These are phyloP conservation scores for Andrena marginata DNA, from an alignment of 2,888 invertebrate species.

Conservation along the genomic window DNA sequence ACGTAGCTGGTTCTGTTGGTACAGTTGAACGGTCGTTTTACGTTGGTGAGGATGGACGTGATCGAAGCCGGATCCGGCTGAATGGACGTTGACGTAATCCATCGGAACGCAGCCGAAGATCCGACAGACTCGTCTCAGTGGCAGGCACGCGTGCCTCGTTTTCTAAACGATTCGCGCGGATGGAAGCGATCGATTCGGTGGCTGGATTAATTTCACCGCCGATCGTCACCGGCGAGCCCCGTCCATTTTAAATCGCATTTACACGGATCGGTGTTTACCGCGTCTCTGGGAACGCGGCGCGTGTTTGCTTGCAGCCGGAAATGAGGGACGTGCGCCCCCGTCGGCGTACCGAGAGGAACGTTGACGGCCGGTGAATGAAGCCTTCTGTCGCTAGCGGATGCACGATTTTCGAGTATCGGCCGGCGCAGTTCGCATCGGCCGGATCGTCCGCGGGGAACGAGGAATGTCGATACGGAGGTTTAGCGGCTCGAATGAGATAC, in stretches of 20 bases:
- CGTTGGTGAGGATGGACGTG: not conserved
- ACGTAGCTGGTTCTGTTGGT: not conserved
- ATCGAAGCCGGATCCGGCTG: constrained; percentile 1
- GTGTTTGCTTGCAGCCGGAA: constrained; percentile 32
- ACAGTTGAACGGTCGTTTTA: not conserved
- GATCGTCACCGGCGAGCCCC: not conserved
- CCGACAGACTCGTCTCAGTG: not conserved
- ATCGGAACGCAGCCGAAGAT: constrained; percentile 24
- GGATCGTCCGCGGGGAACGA: not conserved
- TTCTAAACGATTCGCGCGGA: constrained; percentile 6
- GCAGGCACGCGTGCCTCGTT: constrained; percentile 25
- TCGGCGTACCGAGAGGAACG: constrained; percentile 27
- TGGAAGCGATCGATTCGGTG: not conserved
- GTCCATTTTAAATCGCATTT: constrained; percentile 13
- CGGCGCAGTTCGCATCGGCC: not conserved
- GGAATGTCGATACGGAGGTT: not conserved
- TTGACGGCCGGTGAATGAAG: constrained; percentile 17
- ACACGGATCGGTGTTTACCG: constrained; percentile 8
- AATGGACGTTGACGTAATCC: constrained; percentile 18
- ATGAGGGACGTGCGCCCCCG: constrained; percentile 36
- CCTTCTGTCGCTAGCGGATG: constrained; percentile 31
- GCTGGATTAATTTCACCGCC: constrained; percentile 11
- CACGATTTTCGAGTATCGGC: constrained; percentile 39
- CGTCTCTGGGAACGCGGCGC: constrained; percentile 40
- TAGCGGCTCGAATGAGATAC: not conserved